Percentiles rank a stretch among this genome's conserved stretches.
These are phyloP conservation scores for cattle (Bos taurus) DNA, from an alignment of 2,113 vertebrate genomes.

Conservation along the genomic window ARS-UCD2.0 NC_037328.1:114762501-114763000, in stretches of 20 bases:
- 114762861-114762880: neutral
- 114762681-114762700: neutral
- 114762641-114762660: neutral
- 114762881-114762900: neutral
- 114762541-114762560: neutral
- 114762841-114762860: neutral
- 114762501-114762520: neutral
- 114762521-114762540: neutral
- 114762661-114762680: neutral
- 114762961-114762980: neutral
- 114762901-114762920: neutral
- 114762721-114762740: neutral
- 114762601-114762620: neutral
- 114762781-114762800: neutral
- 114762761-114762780: neutral
- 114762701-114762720: neutral
- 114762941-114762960: neutral
- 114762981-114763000: neutral
- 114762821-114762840: neutral
- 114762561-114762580: neutral
- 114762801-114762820: neutral
- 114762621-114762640: neutral
- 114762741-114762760: neutral
- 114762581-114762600: neutral
- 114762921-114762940: neutral